These are phyloP conservation scores for Drosophila robusta DNA, from an alignment of 2,888 invertebrate genomes.

Conservation along the genomic window DNA sequence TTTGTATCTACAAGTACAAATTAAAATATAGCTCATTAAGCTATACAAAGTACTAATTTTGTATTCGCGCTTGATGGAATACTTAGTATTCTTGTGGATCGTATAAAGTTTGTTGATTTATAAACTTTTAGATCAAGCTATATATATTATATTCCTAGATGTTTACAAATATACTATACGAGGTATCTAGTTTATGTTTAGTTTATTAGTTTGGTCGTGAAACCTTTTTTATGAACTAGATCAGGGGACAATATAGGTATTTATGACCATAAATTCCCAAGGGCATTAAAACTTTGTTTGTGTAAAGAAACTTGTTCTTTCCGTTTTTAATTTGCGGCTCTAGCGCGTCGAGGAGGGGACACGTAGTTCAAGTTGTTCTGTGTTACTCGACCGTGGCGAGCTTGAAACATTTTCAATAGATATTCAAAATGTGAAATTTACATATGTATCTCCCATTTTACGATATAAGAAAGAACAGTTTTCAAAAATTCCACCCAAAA, in stretches of 20 bases:
- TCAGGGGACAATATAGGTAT: not conserved
- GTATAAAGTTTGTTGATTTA: not conserved
- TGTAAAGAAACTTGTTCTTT: constrained; percentile 38
- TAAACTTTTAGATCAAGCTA: not conserved
- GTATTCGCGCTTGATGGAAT: not conserved
- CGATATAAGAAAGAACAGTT: too few species aligned
- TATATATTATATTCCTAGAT: not conserved
- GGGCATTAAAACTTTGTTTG: constrained; percentile 30
- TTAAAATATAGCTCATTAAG: not conserved
- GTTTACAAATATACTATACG: too few species aligned
- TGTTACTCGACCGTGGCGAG: constrained; percentile 5
- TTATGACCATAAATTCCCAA: constrained; percentile 2
- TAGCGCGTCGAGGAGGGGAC: constrained; percentile 6
- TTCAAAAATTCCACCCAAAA: too few species aligned
- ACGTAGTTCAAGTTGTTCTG: constrained; percentile 1
- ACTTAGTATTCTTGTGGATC: not conserved
- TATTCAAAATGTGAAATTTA: too few species aligned
- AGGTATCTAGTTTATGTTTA: too few species aligned
- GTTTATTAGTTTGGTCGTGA: not conserved
- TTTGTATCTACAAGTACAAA: not conserved
- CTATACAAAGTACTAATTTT: not conserved
- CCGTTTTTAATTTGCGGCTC: constrained; percentile 57
- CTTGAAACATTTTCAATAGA: too few species aligned
- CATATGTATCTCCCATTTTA: too few species aligned
- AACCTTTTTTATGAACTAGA: not conserved